Evolutionary conservation across 2,888 invertebrate species (phyloP), one percentile per base, ranked within the genome.

Genomic region (Drosophila quinaria): DNA sequence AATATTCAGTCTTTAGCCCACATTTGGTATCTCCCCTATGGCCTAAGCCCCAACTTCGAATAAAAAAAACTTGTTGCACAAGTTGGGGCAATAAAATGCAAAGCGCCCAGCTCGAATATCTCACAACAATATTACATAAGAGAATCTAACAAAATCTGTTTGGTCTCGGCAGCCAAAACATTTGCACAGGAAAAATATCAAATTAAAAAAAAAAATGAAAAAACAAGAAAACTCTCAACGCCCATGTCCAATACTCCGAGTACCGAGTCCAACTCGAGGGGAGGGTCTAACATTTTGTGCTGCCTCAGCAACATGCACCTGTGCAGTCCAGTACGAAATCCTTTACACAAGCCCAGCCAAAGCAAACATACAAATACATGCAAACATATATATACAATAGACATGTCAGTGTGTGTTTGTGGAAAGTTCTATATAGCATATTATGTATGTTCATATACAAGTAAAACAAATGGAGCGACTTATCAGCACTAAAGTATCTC

Each of bases 391-490:
- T 46, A 37, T 35, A 64, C n/a, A n/a, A 46, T 47, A 49, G 13
- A 33, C 49, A 51, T 46, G 39, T 62, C 51, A 10, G 35, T 63
- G 25, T 17, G 50, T 33, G 13, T 13, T 31, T 56, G 37, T 35
- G 67, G 42, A 44, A 31, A 60, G 56, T 47, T 73, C 67, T 66
- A 62, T 61, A 46, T 56, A 52, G n/a, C 15, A 31, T 56, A 47
- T n/a, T 22, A 25, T 25, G 5, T 29, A 29, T 29, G 55, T 66
- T 51, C 65, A 51, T 25, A 39, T 58, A 47, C 25, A 74, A 89
- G 67, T 79, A 81, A 87, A 87, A 84, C 88, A 89, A 89, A 86
- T 85, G 82, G 89, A 72, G 86, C 82, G 75, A 80, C 82, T 87
- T 86, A 86, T 86, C 86, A 85, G 73, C 67, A 74, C 86, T 82